Evolutionary conservation across 2,113 vertebrate species (phyloP).

Genomic region (Alosa alosa): DNA sequence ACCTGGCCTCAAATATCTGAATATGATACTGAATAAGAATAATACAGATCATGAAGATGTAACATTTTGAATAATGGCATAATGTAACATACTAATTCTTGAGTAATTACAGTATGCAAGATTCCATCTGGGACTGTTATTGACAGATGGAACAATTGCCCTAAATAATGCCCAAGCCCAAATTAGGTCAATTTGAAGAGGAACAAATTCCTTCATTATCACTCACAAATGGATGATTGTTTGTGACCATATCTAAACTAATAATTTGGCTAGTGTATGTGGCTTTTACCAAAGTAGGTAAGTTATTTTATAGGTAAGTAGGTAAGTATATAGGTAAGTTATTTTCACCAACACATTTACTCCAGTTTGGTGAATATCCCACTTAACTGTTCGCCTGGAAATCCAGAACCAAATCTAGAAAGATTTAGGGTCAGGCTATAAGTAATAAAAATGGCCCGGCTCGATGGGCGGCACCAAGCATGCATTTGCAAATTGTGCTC

Average conservation of each 20-base stretch:
- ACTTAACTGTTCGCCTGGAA: background rate
- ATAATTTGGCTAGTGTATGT: background rate
- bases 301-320: too few species aligned
- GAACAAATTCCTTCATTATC: background rate
- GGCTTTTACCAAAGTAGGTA: background rate
- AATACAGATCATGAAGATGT: background rate
- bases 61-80: background rate
- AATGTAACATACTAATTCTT: background rate
- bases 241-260: background rate
- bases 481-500: too few species aligned
- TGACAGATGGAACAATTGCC: slow-evolving; percentile 48
- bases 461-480: too few species aligned
- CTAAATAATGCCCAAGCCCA: slow-evolving; percentile 37
- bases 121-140: background rate
- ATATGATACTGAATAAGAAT: background rate
- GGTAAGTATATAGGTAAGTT: background rate
- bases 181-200: slow-evolving; percentile 34
- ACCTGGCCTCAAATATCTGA: background rate
- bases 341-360: background rate
- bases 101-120: background rate
- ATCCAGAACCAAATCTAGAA: too few species aligned
- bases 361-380: background rate
- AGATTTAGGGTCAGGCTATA: too few species aligned
- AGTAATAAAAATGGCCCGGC: too few species aligned
- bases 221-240: background rate